Conservation (phyloP, 2,113 vertebrate genomes). For the zebrafish (Danio rerio) region DNA sequence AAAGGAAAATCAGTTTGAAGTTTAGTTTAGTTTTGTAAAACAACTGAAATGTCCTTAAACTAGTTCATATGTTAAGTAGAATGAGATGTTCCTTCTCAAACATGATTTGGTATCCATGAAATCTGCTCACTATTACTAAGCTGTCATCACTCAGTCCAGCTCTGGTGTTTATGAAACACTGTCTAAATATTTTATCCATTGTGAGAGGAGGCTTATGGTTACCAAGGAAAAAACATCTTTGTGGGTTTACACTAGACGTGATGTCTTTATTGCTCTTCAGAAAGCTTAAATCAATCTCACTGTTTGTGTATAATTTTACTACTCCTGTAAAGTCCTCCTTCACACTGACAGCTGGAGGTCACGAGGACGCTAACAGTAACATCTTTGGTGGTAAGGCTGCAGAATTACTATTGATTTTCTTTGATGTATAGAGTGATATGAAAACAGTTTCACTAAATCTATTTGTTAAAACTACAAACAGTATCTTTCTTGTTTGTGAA, state of each 20-base stretch:
- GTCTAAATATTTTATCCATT: conserved; percentile 41
- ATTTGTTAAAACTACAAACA: too few relatives aligned
- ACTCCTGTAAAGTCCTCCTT: not conserved
- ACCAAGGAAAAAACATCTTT: not conserved
- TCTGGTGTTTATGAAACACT: conserved; percentile 6
- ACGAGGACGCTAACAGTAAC: not conserved
- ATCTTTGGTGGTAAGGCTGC: not conserved
- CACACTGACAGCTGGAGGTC: not conserved
- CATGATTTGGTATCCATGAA: not conserved
- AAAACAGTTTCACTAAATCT: too few relatives aligned
- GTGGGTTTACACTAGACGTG: conserved; percentile 24
- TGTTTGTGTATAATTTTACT: not conserved
- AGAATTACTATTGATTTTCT: too few relatives aligned
- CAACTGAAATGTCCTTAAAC: not conserved
- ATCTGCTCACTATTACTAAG: not conserved
- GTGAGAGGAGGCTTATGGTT: conserved; percentile 22
- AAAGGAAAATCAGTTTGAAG: too few relatives aligned
- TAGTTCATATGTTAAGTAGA: not conserved
- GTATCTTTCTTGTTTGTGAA: too few relatives aligned
- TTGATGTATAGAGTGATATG: too few relatives aligned
- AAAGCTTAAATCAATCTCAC: conserved; percentile 7
- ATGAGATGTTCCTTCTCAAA: not conserved
- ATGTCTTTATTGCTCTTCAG: not conserved
- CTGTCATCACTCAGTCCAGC: not conserved
- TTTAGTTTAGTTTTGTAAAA: too few relatives aligned